These are phyloP conservation scores for Nibea albiflora DNA, from an alignment of 2,113 vertebrate genomes.

Conservation along the genomic window DNA sequence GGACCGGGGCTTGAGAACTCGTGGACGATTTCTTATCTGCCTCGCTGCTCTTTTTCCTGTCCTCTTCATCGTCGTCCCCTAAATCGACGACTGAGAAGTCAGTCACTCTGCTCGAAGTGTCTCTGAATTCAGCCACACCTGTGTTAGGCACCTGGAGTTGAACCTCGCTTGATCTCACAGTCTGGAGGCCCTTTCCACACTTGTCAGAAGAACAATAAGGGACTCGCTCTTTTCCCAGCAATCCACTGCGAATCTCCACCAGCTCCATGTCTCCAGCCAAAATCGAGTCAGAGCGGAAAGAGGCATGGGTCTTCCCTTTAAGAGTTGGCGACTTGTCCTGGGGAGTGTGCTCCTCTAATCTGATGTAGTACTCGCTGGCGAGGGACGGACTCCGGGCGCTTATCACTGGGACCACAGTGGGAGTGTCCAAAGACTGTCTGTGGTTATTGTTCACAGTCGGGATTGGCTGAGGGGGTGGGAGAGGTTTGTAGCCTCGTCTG, in stretches of 20 bases:
- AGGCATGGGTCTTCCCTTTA: constrained; percentile 70
- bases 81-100: constrained; percentile 85
- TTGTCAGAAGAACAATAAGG: constrained; percentile 74
- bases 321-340: constrained; percentile 83
- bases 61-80: constrained; percentile 77
- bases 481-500: constrained; percentile 86
- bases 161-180: constrained; percentile 80
- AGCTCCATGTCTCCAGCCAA: constrained; percentile 83
- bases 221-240: constrained; percentile 78
- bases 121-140: constrained; percentile 83
- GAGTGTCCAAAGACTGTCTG: constrained; percentile 89
- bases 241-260: constrained; percentile 82
- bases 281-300: constrained; percentile 51
- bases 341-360: constrained; percentile 91
- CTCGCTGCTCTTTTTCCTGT: constrained; percentile 47
- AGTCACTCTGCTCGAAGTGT: constrained; percentile 81
- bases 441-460: constrained; percentile 83
- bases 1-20: constrained; percentile 80
- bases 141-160: constrained; percentile 81
- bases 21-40: constrained; percentile 71
- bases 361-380: constrained; percentile 93
- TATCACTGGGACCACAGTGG: constrained; percentile 92
- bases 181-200: constrained; percentile 75
- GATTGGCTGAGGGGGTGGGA: constrained; percentile 84
- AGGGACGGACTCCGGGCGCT: constrained; percentile 94